phyloP scores from a whole-genome alignment of 2,888 invertebrate genomes.

The Apoda limacodes region DNA sequence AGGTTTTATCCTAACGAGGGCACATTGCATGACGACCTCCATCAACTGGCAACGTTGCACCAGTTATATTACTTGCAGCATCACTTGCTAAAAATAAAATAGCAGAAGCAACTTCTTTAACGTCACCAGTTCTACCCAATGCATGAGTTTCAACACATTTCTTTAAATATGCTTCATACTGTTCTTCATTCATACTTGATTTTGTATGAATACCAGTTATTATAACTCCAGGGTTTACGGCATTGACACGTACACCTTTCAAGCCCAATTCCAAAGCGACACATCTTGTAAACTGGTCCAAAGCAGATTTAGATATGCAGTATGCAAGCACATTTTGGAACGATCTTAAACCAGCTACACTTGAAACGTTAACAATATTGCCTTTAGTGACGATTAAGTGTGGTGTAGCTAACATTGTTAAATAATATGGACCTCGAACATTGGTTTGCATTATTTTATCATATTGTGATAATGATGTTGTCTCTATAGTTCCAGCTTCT shows the following conservation, averaged over 20 bases:
- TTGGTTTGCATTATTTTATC: constrained; percentile 91
- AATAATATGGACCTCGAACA: constrained; percentile 79
- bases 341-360: constrained; percentile 88
- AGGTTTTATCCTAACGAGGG: too few relatives aligned
- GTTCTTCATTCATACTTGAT: constrained; percentile 82
- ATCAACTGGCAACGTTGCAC: constrained; percentile 85
- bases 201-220: constrained; percentile 86
- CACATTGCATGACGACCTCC: constrained; percentile 92
- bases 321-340: constrained; percentile 93
- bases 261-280: constrained; percentile 84
- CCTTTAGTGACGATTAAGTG: constrained; percentile 84
- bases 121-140: constrained; percentile 84
- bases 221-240: constrained; percentile 95
- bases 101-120: constrained; percentile 86
- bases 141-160: constrained; percentile 89
- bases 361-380: constrained; percentile 93
- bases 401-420: constrained; percentile 88
- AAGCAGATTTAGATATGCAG: constrained; percentile 90
- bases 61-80: constrained; percentile 86
- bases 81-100: constrained; percentile 92
- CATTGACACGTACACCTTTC: constrained; percentile 87
- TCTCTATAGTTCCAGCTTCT: constrained; percentile 84
- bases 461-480: constrained; percentile 83
- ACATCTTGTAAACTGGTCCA: constrained; percentile 95
- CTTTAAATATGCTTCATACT: constrained; percentile 84